These are phyloP conservation scores for Corapipo altera DNA, from an alignment of 2,113 vertebrate genomes.

Conservation along the genomic window DNA sequence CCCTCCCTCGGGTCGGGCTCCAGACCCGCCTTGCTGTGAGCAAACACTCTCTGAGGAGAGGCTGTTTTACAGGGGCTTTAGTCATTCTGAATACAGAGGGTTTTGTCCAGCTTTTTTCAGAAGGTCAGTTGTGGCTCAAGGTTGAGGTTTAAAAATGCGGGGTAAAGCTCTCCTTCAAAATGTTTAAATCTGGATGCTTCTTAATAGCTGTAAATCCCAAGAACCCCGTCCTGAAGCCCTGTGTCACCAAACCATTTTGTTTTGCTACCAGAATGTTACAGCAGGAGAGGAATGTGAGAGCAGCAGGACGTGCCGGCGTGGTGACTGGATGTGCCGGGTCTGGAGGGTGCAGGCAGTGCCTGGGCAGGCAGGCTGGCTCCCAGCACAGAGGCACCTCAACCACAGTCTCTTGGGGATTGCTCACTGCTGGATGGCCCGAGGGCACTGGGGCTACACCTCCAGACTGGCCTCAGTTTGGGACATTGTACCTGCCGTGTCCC, in stretches of 20 bases:
- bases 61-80: background rate
- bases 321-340: background rate
- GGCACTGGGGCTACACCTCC: accelerated
- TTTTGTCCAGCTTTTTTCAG: background rate
- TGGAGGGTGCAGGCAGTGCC: background rate
- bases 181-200: background rate
- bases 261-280: background rate
- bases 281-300: background rate
- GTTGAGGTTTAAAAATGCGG: background rate
- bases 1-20: accelerated
- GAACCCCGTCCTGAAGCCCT: background rate
- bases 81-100: background rate
- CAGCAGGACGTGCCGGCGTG: background rate
- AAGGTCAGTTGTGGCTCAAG: background rate
- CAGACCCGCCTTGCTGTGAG: background rate
- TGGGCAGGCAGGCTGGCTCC: background rate
- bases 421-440: background rate
- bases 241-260: background rate
- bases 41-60: background rate
- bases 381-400: accelerated
- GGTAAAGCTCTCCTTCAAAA: background rate
- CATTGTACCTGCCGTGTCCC: accelerated
- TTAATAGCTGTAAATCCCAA: background rate
- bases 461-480: background rate
- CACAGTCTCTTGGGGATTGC: accelerated